Base-by-base conservation (phyloP, 2,888 invertebrate species). In the Ochlodes sylvanus region DNA sequence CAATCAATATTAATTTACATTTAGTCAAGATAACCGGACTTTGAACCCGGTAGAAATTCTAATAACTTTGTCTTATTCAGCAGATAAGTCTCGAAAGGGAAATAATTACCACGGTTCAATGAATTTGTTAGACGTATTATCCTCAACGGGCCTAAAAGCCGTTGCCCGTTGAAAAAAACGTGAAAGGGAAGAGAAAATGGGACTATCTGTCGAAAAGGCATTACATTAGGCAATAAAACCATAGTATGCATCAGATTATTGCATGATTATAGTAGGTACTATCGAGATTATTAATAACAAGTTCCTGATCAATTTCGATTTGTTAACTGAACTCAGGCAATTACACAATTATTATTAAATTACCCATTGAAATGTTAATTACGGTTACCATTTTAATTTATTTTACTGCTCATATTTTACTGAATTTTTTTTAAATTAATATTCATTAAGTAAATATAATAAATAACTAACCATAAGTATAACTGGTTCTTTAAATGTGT, bases 91-190 rank as follows among this genome's bases (percentile, higher is more conserved):
- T 72, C 76, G 72, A 72, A 79, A 79, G 79, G 82, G 84, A 87
- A 85, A 85, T 82, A 86, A 87, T 87, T 87, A 86, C 83, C 82
- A 80, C 82, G 81, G 81, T 80, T 81, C 81, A 81, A 80, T 78
- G 80, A 76, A 83, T 77, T 79, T 80, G 81, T 80, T 77, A 74
- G 80, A 78, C 78, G 71, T 73, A 74, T 77, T 75, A 77, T 79
- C 77, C 78, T 77, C 82, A 84, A 85, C 82, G 79, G 78, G 73
- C 72, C 79, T 76, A 77, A 82, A 80, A 79, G 72, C 70, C 71
- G 65, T 75, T 75, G 81, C 80, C 81, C 77, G 79, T 79, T 80
- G 81, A 79, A 79, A 72, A 70, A 64, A 50, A 19, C 47, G 17
- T 47, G 10, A 47, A 50, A 19, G 12, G 17, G 19, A 50, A 19